Evolutionary conservation across 2,888 invertebrate genomes (phyloP).

Genomic region (Parascotia fuliginaria): DNA sequence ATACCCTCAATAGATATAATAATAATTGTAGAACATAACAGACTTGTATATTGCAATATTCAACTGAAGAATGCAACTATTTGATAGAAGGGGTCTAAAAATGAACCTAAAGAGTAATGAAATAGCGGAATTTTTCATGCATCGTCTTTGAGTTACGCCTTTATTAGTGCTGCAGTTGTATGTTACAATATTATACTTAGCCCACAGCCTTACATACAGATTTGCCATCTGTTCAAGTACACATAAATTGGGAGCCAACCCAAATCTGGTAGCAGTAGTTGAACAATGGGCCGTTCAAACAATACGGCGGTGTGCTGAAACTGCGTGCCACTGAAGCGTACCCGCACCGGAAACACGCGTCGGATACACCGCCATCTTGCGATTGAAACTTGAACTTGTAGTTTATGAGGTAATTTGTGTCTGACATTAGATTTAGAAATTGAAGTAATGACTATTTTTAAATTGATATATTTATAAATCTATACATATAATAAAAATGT

Average conservation of each 20-base stretch:
- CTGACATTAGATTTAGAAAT: conserved; percentile 31
- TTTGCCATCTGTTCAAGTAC: conserved; percentile 32
- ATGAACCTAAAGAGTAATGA: too few species aligned
- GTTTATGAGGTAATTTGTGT: conserved; percentile 22
- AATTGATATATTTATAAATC: neutral
- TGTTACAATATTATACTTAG: conserved; percentile 13
- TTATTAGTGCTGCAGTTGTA: too few species aligned
- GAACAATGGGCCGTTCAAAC: conserved; percentile 40
- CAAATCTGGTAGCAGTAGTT: conserved; percentile 23
- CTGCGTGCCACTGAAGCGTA: conserved; percentile 43
- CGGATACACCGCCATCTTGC: conserved; percentile 43
- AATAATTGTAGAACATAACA: too few species aligned
- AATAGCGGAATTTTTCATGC: too few species aligned
- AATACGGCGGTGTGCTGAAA: conserved; percentile 42
- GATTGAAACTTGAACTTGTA: conserved; percentile 50
- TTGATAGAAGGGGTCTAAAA: too few species aligned
- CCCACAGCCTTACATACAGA: neutral
- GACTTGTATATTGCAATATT: too few species aligned
- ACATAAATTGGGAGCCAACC: conserved; percentile 32
- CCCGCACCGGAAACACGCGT: conserved; percentile 28
- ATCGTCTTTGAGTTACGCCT: too few species aligned
- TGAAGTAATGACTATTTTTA: conserved; percentile 16
- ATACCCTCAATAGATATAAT: neutral
- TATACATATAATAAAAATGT: too few species aligned
- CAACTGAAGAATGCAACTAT: too few species aligned